Conservation (phyloP, 2,797 vertebrate genomes). For the Sarcoramphus papa region DNA sequence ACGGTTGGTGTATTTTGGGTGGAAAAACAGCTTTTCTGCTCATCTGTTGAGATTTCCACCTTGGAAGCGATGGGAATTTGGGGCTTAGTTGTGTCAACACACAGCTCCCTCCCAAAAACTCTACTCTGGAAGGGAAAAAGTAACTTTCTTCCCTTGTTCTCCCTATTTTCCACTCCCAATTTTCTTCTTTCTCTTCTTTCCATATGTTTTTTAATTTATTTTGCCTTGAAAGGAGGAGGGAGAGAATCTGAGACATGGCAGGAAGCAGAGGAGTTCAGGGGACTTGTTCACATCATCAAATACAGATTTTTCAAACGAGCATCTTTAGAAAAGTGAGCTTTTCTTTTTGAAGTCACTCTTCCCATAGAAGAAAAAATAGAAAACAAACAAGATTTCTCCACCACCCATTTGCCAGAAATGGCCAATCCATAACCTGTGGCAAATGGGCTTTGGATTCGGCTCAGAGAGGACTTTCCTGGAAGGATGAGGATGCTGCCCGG, state of each 20-base stretch:
- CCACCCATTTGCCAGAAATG: not conserved
- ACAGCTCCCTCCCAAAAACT: not conserved
- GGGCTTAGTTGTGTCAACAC: not conserved
- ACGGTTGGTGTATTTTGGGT: fast-evolving
- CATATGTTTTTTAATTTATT: not conserved
- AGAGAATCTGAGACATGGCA: fast-evolving
- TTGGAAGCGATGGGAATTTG: not conserved
- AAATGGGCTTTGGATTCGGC: not conserved
- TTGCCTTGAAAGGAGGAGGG: not conserved
- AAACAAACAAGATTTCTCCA: not conserved
- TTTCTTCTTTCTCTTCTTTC: not conserved
- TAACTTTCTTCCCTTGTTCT: not conserved
- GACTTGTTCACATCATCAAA: not conserved
- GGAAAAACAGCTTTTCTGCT: not conserved
- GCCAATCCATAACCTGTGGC: not conserved
- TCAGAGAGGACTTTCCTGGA: not conserved
- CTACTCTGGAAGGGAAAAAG: not conserved
- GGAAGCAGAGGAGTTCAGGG: not conserved
- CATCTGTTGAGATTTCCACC: not conserved
- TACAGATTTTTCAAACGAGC: not conserved
- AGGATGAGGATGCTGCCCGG: not conserved
- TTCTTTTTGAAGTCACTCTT: not conserved
- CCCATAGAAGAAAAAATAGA: not conserved
- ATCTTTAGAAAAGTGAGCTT: not conserved
- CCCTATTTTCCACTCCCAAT: not conserved